Evolutionary conservation across 2,888 invertebrate species (phyloP), one percentile per base, ranked within the genome.

Genomic region (Ormyrus labotus): DNA sequence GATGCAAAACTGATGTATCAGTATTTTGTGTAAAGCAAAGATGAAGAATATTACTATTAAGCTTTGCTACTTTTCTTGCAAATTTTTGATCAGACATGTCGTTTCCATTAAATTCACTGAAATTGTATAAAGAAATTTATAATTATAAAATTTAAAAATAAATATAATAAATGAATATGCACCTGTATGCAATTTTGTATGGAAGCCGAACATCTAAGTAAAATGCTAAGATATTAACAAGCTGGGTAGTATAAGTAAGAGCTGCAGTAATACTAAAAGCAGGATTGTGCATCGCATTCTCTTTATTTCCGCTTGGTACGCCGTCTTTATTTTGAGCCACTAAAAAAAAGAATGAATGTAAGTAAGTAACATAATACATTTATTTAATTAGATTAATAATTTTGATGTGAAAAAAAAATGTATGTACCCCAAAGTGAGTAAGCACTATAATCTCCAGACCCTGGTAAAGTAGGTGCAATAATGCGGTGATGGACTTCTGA

Each of bases 201-300:
- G 98, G 98, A 88, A 98, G 92, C 83, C 95, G 93, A 74, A 95
- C 93, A 91, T 97, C 96, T 82, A 98, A 92, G 89, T 96, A 95
- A 92, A 95, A 96, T 69, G 97, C 96, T 84, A 97, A 92, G 84
- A 97, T 92, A 88, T 95, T 94, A 65, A 96, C 93, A 85, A 98
- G 92, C 92, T 98, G 98, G 78, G 97, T 95, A 60, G 96, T 95
- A 89, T 97, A 96, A 61, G 96, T 95, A 63, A 98, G 93, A 73
- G 96, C 98, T 83, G 95, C 97, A 89, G 93, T 94, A 84, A 95
- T 95, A 83, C 94, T 94, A 87, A 94, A 95, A 63, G 95, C 94
- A 84, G 94, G 93, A 89, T 95, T 94, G 83, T 93, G 93, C 86
- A 94, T 93, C 13, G 93, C 92, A 80, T 92, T 91, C 84, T 92